Base-by-base conservation (phyloP, 2,888 invertebrate species). In the Pollenia amentaria region DNA sequence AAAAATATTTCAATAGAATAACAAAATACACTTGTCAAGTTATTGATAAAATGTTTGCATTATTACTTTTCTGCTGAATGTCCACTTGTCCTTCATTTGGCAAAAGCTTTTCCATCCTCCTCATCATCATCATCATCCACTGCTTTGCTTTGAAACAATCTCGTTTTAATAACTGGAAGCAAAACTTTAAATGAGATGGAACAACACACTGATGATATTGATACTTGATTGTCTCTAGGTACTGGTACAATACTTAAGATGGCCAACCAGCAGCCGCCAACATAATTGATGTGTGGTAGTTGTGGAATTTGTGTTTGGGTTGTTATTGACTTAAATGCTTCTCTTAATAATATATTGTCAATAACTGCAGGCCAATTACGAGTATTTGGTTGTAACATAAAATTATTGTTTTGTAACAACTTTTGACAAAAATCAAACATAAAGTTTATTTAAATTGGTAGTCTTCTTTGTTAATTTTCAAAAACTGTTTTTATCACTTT, bases 281-380 rank as follows among this genome's bases (percentile, higher is more conserved):
- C 44, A 60, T 84, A 84, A 79, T 83, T 77, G 16, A 44, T 57
- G 57, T 80, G 29, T 62, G 42, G 12, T 9, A 7, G 29, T 44
- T 81, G 29, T 62, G 40, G 38, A 83, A 55, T 83, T 64, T 70
- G n/a, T 62, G 46, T 76, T 62, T 62, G 46, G 16, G 48, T 16
- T 70, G 69, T 48, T 53, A 55, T 64, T 77, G 42, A 78, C 64
- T 44, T 76, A 57, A 79, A 75, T 69, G 51, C 44, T 70, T 44
- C 44, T 65, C 38, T 14, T 87, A 84, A 84, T 84, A 77, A 87
- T 67, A 77, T 84, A 69, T 84, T 80, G 73, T 21, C 44, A 77
- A 73, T 81, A 84, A 84, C 79, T 80, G 79, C 80, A 84, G 87
- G 87, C 77, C 53, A 83, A 70, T 83, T 76, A 67, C 48, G 16